Percentiles rank a stretch among this genome's conserved stretches.
These are phyloP conservation scores for Archips xylosteana DNA, from an alignment of 2,888 invertebrate species.

Conservation along the genomic window DNA sequence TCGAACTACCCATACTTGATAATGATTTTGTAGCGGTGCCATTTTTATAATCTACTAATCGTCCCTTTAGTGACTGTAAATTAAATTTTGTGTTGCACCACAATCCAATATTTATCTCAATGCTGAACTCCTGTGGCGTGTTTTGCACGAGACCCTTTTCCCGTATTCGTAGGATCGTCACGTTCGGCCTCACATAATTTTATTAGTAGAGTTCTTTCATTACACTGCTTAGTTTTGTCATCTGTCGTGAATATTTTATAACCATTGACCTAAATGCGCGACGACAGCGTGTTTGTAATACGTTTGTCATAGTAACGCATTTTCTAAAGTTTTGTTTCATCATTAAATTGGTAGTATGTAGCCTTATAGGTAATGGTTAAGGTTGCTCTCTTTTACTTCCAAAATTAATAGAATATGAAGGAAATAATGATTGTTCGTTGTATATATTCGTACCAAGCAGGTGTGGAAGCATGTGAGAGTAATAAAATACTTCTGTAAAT, in stretches of 20 bases:
- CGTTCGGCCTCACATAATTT: background rate
- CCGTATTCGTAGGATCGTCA: background rate
- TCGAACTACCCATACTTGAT: no score
- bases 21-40: no score
- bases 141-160: background rate
- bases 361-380: background rate
- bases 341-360: background rate
- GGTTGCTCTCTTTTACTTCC: background rate
- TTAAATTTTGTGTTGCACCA: no score
- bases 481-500: no score
- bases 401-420: background rate
- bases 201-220: slow-evolving; percentile 2
- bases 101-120: background rate
- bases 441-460: no score
- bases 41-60: no score
- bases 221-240: slow-evolving; percentile 3
- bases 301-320: slow-evolving; percentile 5
- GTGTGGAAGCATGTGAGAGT: no score
- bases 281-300: background rate
- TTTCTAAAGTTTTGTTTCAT: background rate
- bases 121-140: background rate
- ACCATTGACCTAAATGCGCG: background rate
- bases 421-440: background rate
- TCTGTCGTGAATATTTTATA: slow-evolving; percentile 3
- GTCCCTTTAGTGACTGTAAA: no score